These are phyloP conservation scores for Xerus rutilus DNA, from an alignment of 2,797 vertebrate species.

Conservation along the genomic window DNA sequence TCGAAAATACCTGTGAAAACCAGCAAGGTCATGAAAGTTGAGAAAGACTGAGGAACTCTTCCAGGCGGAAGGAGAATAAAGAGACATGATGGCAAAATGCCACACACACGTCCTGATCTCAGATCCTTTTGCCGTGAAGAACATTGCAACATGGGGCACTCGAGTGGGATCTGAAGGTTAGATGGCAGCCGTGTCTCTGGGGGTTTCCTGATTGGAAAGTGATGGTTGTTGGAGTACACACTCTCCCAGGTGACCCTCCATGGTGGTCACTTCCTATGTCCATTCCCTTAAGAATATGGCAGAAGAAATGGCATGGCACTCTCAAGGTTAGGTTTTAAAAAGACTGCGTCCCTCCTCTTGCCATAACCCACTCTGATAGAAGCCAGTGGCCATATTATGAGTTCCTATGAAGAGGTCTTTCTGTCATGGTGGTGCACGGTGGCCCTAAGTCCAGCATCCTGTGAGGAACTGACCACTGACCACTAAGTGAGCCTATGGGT, in stretches of 20 bases:
- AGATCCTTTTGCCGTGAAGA: not conserved
- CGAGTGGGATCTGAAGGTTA: not conserved
- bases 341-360: not conserved
- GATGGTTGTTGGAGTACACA: too few species aligned
- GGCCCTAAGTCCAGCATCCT: not conserved
- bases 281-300: not conserved
- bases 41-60: not conserved
- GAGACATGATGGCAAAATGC: rapidly evolving
- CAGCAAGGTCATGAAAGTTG: not conserved
- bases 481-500: not conserved
- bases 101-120: not conserved
- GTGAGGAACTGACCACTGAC: not conserved
- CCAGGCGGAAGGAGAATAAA: not conserved
- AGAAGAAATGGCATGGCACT: not conserved
- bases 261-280: not conserved
- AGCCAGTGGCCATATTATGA: not conserved
- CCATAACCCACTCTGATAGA: rapidly evolving
- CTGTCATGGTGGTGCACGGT: not conserved
- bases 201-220: not conserved
- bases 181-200: too few species aligned
- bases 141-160: not conserved
- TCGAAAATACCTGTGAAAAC: not conserved
- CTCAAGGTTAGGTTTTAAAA: not conserved
- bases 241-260: not conserved
- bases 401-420: not conserved